phyloP scores from a whole-genome alignment of 2,888 invertebrate species.

The Tetheella fluctuosa region DNA sequence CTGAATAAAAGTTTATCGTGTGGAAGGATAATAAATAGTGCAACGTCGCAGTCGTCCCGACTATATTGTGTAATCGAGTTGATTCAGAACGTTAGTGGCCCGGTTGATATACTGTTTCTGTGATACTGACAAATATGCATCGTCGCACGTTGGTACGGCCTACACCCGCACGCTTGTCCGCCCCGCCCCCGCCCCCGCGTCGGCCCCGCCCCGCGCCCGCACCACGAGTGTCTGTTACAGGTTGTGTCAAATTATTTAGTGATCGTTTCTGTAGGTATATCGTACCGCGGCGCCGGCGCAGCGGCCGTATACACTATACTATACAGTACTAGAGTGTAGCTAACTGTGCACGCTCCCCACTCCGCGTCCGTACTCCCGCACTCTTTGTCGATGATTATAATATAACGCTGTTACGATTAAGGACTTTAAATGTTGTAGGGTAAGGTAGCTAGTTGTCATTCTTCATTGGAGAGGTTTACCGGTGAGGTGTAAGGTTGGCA shows the following conservation, averaged over 20 bases:
- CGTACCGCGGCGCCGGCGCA: conserved; percentile 19
- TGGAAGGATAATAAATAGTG: conserved; percentile 73
- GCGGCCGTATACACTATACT: conserved; percentile 7
- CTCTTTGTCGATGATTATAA: conserved; percentile 37
- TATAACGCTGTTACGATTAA: conserved; percentile 56
- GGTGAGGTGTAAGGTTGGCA: conserved; percentile 31
- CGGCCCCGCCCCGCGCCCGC: not conserved
- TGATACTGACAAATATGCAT: conserved; percentile 48
- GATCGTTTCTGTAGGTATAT: conserved; percentile 32
- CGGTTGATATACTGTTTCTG: conserved; percentile 46
- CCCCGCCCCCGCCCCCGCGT: not conserved
- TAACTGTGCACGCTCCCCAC: conserved; percentile 21
- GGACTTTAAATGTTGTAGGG: conserved; percentile 68
- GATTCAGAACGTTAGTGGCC: conserved; percentile 26
- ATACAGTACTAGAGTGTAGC: not conserved
- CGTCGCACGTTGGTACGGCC: conserved; percentile 22
- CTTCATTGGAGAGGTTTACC: conserved; percentile 47
- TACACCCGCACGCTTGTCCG: conserved; percentile 16
- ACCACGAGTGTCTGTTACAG: conserved; percentile 36
- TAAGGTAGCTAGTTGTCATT: conserved; percentile 73
- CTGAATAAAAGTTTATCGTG: conserved; percentile 60
- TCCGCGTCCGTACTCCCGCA: conserved; percentile 25
- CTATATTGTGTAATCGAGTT: conserved; percentile 39
- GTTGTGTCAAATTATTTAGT: conserved; percentile 47
- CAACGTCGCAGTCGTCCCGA: conserved; percentile 45